These are phyloP conservation scores for Brachyhypopomus occidentalis DNA, from an alignment of 2,113 vertebrate species.

Conservation along the genomic window DNA sequence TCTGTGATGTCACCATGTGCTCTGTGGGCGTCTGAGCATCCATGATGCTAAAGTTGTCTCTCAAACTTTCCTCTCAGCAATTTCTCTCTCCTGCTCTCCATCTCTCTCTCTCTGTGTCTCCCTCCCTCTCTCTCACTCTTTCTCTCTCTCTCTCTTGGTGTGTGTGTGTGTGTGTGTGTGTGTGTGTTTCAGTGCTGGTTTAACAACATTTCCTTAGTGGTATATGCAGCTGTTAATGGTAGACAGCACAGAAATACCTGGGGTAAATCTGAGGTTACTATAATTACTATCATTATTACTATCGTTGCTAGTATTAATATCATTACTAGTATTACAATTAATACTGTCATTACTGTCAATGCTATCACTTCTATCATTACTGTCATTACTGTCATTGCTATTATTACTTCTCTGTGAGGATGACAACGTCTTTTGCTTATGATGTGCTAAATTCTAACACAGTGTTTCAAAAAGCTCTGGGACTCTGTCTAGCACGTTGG, in stretches of 20 bases:
- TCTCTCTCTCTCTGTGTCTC: not conserved
- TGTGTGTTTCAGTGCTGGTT: constrained; percentile 4
- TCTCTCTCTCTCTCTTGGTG: not conserved
- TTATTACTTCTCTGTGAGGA: not conserved
- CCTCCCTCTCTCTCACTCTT: not conserved
- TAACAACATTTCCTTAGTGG: constrained; percentile 11
- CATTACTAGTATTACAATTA: too few species aligned
- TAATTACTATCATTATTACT: too few species aligned
- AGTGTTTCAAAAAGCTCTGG: not conserved
- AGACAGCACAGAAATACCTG: not conserved
- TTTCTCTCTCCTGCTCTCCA: constrained; percentile 8
- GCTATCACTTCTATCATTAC: not conserved
- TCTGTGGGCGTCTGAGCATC: constrained; percentile 7
- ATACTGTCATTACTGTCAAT: too few species aligned
- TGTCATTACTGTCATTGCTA: not conserved
- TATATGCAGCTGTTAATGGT: not conserved
- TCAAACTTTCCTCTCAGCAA: constrained; percentile 16
- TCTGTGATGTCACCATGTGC: not conserved
- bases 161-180: not conserved
- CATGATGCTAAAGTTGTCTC: constrained; percentile 43
- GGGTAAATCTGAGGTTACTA: not conserved
- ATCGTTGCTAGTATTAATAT: not conserved
- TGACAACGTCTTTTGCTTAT: not conserved
- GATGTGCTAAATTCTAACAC: constrained; percentile 19
- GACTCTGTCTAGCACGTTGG: constrained; percentile 4